Conservation (phyloP, 2,113 vertebrate genomes). For the Onychostruthus taczanowskii region DNA sequence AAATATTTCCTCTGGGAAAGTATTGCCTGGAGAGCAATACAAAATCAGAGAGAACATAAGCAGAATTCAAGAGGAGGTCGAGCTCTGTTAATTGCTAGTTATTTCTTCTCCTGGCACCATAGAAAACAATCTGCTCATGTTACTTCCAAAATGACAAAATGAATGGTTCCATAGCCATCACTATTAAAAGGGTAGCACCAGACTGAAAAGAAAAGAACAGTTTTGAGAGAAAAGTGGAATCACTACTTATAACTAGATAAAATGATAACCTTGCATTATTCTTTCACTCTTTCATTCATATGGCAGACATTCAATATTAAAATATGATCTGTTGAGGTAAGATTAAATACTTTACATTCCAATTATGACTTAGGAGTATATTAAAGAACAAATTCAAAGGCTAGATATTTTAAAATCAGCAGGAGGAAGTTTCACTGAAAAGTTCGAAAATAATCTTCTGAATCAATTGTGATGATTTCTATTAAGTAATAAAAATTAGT, state of each 20-base stretch:
- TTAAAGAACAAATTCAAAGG: neutral
- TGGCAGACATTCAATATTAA: neutral
- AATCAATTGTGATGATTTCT: neutral
- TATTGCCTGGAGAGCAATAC: neutral
- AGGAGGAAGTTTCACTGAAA: neutral
- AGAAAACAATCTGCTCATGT: neutral
- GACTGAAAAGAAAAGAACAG: neutral
- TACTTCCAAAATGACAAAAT: neutral
- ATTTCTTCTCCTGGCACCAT: neutral
- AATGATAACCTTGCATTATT: neutral
- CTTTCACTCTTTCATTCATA: neutral
- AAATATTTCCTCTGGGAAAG: neutral
- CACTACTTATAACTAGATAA: neutral
- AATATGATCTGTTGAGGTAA: neutral
- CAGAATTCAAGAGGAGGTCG: neutral
- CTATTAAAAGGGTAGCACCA: neutral
- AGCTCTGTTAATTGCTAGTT: neutral
- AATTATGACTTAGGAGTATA: neutral
- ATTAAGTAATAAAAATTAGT: neutral
- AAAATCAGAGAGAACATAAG: neutral
- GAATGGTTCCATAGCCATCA: neutral
- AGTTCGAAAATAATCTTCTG: neutral
- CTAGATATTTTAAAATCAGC: neutral
- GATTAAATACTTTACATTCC: neutral
- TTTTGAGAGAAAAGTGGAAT: neutral